These are phyloP conservation scores for Theristicus caerulescens DNA, from an alignment of 2,113 vertebrate species.

Conservation along the genomic window DNA sequence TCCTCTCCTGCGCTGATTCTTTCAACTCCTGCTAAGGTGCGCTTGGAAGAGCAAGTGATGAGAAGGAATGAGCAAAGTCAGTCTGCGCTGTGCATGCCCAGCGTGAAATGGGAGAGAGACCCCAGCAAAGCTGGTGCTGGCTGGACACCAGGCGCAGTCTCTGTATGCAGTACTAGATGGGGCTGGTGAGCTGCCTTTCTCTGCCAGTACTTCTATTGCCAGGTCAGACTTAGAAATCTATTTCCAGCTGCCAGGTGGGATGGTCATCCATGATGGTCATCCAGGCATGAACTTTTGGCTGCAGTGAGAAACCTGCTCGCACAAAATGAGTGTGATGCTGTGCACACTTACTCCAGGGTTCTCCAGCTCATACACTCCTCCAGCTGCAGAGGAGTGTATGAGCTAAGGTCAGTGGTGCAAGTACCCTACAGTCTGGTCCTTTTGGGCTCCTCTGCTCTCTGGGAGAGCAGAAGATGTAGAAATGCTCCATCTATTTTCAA, in stretches of 20 bases:
- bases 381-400: accelerated
- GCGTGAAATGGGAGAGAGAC: background rate
- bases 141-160: accelerated
- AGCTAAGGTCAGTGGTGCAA: background rate
- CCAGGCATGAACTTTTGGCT: background rate
- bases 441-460: background rate
- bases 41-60: background rate
- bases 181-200: conserved; percentile 31
- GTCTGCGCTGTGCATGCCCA: accelerated
- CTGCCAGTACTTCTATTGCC: background rate
- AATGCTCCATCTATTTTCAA: background rate
- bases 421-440: accelerated
- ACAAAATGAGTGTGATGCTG: accelerated
- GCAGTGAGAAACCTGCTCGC: accelerated
- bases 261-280: too few relatives aligned
- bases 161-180: background rate
- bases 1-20: background rate
- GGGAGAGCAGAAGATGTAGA: background rate
- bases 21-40: background rate
- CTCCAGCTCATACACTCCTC: too few relatives aligned
- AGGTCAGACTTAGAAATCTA: background rate
- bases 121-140: accelerated
- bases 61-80: background rate
- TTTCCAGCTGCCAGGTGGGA: background rate
- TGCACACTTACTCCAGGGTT: background rate